These are phyloP conservation scores for Chrysaora quinquecirrha DNA, from an alignment of 30 jellyfish, hydroid and myxozoan species.

Conservation along the genomic window DNA sequence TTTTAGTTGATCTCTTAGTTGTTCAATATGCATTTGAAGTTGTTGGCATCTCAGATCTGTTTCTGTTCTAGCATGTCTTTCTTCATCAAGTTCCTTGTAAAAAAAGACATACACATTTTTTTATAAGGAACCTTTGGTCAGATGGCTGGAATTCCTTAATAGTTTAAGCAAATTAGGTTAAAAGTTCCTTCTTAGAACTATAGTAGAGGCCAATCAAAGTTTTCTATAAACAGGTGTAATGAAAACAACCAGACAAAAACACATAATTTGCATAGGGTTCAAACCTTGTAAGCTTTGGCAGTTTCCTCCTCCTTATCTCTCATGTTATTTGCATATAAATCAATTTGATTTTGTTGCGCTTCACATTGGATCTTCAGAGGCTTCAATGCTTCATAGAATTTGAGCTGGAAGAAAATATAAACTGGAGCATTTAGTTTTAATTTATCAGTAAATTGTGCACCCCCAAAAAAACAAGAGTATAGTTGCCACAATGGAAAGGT, in stretches of 20 bases:
- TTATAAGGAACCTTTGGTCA: too few species aligned
- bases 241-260: too few species aligned
- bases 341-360: slow-evolving; percentile 63
- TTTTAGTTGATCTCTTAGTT: slow-evolving; percentile 55
- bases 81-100: slow-evolving; percentile 76
- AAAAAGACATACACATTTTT: neutral
- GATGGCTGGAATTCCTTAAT: too few species aligned
- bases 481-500: too few species aligned
- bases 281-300: slow-evolving; percentile 58
- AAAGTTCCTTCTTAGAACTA: too few species aligned
- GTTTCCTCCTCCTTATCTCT: slow-evolving; percentile 73
- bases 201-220: too few species aligned
- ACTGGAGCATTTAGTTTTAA: too few species aligned
- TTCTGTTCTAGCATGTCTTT: slow-evolving; percentile 65
- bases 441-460: too few species aligned
- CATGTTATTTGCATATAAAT: slow-evolving; percentile 46
- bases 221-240: too few species aligned
- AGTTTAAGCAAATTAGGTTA: too few species aligned
- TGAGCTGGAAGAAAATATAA: slow-evolving; percentile 50
- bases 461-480: too few species aligned
- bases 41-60: slow-evolving; percentile 84
- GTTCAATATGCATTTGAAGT: slow-evolving; percentile 63
- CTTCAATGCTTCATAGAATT: slow-evolving; percentile 66
- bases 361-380: slow-evolving; percentile 75
- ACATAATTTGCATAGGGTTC: too few species aligned